Conservation (phyloP, 2,113 vertebrate genomes). For the Varanus komodoensis region DNA sequence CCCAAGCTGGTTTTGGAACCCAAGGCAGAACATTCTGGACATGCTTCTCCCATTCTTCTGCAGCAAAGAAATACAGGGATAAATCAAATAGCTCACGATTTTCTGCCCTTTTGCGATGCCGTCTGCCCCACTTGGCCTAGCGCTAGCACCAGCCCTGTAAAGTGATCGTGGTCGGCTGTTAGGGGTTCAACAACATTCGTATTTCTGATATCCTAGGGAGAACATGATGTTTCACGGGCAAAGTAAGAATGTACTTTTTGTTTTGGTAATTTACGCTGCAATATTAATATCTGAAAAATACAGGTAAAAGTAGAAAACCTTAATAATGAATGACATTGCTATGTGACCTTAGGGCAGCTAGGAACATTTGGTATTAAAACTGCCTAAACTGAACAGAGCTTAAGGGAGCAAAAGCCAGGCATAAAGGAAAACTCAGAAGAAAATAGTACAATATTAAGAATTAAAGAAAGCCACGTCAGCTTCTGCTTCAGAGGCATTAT, state of each 20-base stretch:
- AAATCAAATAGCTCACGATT: background rate
- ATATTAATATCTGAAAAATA: background rate
- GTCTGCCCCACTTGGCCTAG: background rate
- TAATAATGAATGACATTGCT: background rate
- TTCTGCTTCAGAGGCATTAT: background rate
- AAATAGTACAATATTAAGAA: background rate
- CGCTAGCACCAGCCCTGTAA: background rate
- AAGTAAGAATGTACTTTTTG: background rate
- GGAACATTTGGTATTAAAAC: background rate
- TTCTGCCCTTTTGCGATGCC: background rate
- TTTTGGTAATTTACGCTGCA: background rate
- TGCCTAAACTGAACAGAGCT: background rate
- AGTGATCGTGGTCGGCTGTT: background rate
- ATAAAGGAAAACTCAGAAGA: background rate
- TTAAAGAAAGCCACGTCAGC: background rate
- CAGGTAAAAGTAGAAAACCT: background rate
- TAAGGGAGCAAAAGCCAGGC: background rate
- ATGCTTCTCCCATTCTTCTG: background rate
- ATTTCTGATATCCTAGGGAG: background rate
- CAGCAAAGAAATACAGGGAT: background rate
- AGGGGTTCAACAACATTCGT: background rate
- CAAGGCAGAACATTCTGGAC: background rate
- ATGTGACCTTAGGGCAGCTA: background rate
- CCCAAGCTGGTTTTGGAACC: background rate
- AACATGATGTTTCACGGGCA: background rate